Conservation (phyloP, 2,797 vertebrate species). For the Kryptopterus vitreolus region DNA sequence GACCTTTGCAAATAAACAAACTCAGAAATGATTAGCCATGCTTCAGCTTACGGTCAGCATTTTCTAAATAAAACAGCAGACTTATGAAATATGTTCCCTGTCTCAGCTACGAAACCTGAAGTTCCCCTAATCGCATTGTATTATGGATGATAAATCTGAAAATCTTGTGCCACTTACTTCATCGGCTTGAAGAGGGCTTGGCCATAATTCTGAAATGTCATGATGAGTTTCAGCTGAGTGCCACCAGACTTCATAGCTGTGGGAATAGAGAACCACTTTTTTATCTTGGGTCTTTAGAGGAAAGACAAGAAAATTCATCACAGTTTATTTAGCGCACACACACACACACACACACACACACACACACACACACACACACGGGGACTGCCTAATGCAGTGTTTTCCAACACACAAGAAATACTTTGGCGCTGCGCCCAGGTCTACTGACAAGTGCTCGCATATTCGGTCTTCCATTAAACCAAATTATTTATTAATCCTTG, state of each 20-base stretch:
- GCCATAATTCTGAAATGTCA: constrained; percentile 88
- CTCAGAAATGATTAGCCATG: neutral
- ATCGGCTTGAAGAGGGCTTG: constrained; percentile 87
- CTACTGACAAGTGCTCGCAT: neutral
- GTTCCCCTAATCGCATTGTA: constrained; percentile 33
- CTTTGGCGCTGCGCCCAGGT: neutral
- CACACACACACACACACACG: neutral
- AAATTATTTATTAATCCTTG: constrained; percentile 2
- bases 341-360: neutral
- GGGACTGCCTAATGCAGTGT: constrained; percentile 20
- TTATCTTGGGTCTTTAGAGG: constrained; percentile 3
- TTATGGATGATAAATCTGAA: constrained; percentile 24
- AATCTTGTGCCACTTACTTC: constrained; percentile 78
- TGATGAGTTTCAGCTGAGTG: constrained; percentile 86
- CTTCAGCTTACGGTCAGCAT: neutral
- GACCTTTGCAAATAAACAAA: neutral
- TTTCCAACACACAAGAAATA: neutral
- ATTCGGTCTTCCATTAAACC: neutral
- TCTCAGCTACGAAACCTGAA: constrained; percentile 12
- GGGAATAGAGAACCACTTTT: constrained; percentile 22
- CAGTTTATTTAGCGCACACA: neutral
- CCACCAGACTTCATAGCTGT: constrained; percentile 88
- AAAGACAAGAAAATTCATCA: constrained; percentile 13
- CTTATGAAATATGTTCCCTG: neutral
- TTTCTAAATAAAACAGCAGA: neutral